Conservation (phyloP, 2,888 invertebrate genomes). For the Drosophila hamatofila region DNA sequence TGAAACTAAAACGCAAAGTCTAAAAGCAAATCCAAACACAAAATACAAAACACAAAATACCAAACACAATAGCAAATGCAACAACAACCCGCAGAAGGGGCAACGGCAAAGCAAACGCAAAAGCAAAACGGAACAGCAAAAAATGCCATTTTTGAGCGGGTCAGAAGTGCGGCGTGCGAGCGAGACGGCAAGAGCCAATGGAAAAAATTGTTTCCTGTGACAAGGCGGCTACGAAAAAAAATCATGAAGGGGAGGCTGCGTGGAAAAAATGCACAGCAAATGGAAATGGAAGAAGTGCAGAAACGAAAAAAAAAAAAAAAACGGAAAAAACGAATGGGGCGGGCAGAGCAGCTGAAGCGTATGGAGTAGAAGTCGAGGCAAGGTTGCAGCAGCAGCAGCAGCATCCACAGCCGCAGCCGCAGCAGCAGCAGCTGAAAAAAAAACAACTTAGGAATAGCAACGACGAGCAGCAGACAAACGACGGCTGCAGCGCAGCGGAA, state of each 20-base stretch:
- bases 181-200: slow-evolving; percentile 60
- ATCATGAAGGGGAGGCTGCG: slow-evolving; percentile 73
- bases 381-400: slow-evolving; percentile 59
- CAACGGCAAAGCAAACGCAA: slow-evolving; percentile 44
- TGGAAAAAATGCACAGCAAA: slow-evolving; percentile 80
- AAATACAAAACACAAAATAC: slow-evolving; percentile 52
- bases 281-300: slow-evolving; percentile 68
- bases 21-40: slow-evolving; percentile 66
- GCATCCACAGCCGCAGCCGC: slow-evolving; percentile 3
- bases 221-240: slow-evolving; percentile 59
- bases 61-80: slow-evolving; percentile 41
- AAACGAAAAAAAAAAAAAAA: slow-evolving; percentile 35
- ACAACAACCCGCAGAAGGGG: slow-evolving; percentile 47
- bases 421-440: slow-evolving; percentile 47
- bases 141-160: slow-evolving; percentile 73
- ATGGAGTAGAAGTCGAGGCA: slow-evolving; percentile 72
- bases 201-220: slow-evolving; percentile 78
- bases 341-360: slow-evolving; percentile 31
- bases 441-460: slow-evolving; percentile 74
- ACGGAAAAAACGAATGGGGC: slow-evolving; percentile 37
- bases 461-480: slow-evolving; percentile 58
- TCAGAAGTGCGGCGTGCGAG: slow-evolving; percentile 55
- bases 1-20: slow-evolving; percentile 63
- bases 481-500: slow-evolving; percentile 54
- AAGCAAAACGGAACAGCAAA: slow-evolving; percentile 34